Evolutionary conservation across 2,113 vertebrate genomes (phyloP), one percentile per base, ranked within the genome.

Genomic region (Halichoeres trimaculatus): DNA sequence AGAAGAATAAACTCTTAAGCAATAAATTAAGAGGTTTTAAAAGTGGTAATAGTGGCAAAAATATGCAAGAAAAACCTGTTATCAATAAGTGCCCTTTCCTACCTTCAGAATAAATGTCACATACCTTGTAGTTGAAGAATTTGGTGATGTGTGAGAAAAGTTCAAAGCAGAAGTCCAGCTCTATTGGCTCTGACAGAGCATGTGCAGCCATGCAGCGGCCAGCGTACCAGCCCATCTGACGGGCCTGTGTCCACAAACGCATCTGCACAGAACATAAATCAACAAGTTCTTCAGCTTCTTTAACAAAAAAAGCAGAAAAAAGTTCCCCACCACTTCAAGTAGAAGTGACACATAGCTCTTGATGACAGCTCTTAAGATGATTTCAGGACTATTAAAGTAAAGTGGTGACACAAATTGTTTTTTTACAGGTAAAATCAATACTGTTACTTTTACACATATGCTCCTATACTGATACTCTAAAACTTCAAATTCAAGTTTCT

Each of bases 81-180:
- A 53, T 51, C 17, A 17, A 47, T 80, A 8, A 16, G 70, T 58
- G 12, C 19, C 3, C 12, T 48, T 36, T 0, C 4, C 14, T 9
- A 13, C 4, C 4, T 48, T 26, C 48, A 20, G 53, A 47, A 38
- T 20, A 36, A 66, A 55, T 5, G 54, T 19, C 22, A 48, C 2
- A 80, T 80, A 98, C 98, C 96, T 99, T 99, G 83, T 96, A 97
- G 91, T 95, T 98, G 89, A 99, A 99, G 91, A 99, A 99, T 72
- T 94, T 98, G 11, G 98, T 99, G 6, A 98, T 92, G 10, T 99
- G 98, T 45, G 98, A 95, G 88, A 99, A 99, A 4, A 99, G 94
- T 78, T 99, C 98, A 26, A 99, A 99, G 94, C 97, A 96, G 94
- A 99, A 99, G 84, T 99, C 98, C 92, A 96, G 87, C 17, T 99